Conservation (phyloP, 2,797 vertebrate species). For the Labeo calbasu region DNA sequence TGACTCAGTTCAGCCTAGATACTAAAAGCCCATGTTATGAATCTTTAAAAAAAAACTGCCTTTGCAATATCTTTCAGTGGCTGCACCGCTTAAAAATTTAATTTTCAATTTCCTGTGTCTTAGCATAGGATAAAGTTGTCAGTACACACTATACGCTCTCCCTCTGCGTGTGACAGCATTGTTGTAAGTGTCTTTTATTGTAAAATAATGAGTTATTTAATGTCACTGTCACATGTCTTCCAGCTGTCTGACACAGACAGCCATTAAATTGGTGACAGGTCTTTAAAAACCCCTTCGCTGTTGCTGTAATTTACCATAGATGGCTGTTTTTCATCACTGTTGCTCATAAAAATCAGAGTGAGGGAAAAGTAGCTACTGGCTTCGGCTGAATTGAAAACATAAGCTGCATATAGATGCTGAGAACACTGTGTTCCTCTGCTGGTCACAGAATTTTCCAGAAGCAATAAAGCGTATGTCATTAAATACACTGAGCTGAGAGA, state of each 20-base stretch:
- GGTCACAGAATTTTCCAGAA: neutral
- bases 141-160: slow-evolving; percentile 2
- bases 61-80: slow-evolving; percentile 62
- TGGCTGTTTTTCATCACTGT: neutral
- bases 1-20: slow-evolving; percentile 63
- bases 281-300: neutral
- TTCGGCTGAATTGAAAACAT: neutral
- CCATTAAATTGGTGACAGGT: neutral
- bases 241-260: neutral
- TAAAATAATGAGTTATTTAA: slow-evolving; percentile 8
- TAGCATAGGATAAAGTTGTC: slow-evolving; percentile 39
- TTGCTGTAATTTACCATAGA: slow-evolving; percentile 7
- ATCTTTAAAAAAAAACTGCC: slow-evolving; percentile 76
- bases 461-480: neutral
- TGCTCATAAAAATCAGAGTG: neutral
- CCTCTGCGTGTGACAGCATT: neutral
- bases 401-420: neutral
- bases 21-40: slow-evolving; percentile 67
- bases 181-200: neutral
- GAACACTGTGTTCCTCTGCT: neutral
- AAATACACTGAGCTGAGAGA: neutral
- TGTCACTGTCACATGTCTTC: neutral
- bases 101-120: slow-evolving; percentile 65
- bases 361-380: neutral
- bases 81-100: slow-evolving; percentile 69